Percentiles rank a stretch among this genome's conserved stretches.
Conservation (phyloP, 2,113 vertebrate species). For the Grus americana region DNA sequence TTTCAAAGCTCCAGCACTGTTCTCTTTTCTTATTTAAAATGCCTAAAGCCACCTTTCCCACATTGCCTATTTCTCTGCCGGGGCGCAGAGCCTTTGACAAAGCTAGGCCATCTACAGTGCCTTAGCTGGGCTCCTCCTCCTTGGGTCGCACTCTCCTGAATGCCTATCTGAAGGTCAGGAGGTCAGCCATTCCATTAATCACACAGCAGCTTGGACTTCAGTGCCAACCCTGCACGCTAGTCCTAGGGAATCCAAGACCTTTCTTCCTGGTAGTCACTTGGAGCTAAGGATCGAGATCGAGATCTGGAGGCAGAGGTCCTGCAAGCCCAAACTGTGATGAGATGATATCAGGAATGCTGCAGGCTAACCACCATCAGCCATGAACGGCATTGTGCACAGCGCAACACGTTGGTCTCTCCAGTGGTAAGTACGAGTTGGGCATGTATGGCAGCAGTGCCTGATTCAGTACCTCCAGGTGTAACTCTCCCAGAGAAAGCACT, state of each 20-base stretch:
- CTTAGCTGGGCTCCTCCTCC: background rate
- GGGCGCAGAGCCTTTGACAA: background rate
- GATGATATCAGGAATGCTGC: background rate
- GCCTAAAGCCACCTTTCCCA: background rate
- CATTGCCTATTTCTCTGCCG: background rate
- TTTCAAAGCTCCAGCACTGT: background rate
- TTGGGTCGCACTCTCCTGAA: background rate
- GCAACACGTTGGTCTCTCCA: background rate
- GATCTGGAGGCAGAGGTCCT: background rate
- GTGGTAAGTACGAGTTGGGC: rapidly evolving
- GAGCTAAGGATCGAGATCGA: background rate
- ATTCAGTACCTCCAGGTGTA: background rate
- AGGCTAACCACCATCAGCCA: rapidly evolving
- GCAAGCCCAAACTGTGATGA: rapidly evolving
- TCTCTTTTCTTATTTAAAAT: background rate
- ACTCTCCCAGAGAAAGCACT: background rate
- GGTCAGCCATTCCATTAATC: background rate
- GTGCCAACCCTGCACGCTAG: rapidly evolving
- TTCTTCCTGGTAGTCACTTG: background rate
- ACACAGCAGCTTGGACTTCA: background rate
- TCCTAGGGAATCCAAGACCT: background rate
- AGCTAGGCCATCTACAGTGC: background rate
- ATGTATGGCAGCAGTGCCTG: background rate
- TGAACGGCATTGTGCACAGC: rapidly evolving
- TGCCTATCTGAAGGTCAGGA: background rate